These are phyloP conservation scores for Ceyx erithaca DNA, from an alignment of 2,797 vertebrate genomes.

Conservation along the genomic window DNA sequence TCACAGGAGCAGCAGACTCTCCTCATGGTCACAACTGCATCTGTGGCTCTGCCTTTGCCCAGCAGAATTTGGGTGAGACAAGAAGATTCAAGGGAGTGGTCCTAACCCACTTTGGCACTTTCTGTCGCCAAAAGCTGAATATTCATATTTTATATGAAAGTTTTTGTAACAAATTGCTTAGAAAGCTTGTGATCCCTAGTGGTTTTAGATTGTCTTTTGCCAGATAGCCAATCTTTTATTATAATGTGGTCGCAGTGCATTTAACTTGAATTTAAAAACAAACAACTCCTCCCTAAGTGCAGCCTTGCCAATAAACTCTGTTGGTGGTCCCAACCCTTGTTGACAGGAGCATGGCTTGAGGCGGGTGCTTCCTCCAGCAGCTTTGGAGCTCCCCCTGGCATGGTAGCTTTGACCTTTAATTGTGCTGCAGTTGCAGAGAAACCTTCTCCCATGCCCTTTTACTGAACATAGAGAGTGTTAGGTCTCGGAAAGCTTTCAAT, in stretches of 20 bases:
- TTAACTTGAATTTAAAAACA: constrained; percentile 37
- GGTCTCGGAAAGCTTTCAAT: not conserved
- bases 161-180: constrained; percentile 4
- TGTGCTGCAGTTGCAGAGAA: not conserved
- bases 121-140: not conserved
- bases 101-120: not conserved
- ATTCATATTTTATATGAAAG: not conserved
- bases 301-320: not conserved
- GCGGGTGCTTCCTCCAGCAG: not conserved
- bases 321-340: constrained; percentile 29
- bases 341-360: accelerated
- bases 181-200: not conserved
- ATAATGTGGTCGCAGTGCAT: not conserved
- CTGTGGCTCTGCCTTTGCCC: not conserved
- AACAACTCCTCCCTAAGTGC: constrained; percentile 29
- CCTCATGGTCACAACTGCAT: not conserved
- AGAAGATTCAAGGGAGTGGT: not conserved
- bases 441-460: not conserved
- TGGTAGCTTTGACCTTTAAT: not conserved
- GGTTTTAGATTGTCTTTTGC: not conserved
- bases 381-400: not conserved
- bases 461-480: accelerated
- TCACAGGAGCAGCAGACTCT: accelerated
- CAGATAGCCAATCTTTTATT: not conserved
- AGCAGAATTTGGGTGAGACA: not conserved